phyloP scores from a whole-genome alignment of 2,113 vertebrate species.

The Proteles cristata region DNA sequence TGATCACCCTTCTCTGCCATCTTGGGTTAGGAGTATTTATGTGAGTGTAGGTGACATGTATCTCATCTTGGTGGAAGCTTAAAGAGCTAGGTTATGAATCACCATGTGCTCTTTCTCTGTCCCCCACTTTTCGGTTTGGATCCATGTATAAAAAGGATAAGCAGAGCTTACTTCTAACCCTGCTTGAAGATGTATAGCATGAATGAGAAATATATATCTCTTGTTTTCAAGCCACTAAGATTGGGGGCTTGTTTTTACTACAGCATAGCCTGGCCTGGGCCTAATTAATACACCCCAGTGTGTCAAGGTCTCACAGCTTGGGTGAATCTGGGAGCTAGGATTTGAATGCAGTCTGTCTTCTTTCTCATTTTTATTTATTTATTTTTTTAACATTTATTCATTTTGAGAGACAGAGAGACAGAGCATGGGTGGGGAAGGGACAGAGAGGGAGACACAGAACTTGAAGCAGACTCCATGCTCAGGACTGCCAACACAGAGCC shows the following conservation, averaged over 20 bases:
- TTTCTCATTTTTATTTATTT: too few species aligned
- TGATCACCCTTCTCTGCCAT: not conserved
- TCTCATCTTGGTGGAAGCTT: not conserved
- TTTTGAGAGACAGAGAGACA: too few species aligned
- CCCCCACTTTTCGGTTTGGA: not conserved
- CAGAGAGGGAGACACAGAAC: too few species aligned
- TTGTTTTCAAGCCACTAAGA: not conserved
- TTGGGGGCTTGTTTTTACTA: not conserved
- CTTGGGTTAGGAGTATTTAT: not conserved
- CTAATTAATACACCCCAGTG: not conserved
- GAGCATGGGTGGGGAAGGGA: too few species aligned
- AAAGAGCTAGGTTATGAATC: not conserved
- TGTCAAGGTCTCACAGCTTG: not conserved
- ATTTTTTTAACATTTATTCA: too few species aligned
- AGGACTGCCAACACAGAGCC: too few species aligned
- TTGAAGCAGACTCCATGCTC: too few species aligned
- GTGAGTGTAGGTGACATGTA: not conserved
- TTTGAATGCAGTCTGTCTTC: not conserved
- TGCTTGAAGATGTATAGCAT: not conserved
- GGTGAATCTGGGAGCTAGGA: not conserved
- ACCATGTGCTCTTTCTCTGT: accelerated
- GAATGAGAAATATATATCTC: not conserved
- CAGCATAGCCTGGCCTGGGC: not conserved
- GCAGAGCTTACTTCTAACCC: not conserved
- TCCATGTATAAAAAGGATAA: not conserved